Evolutionary conservation across 23 tunicate genomes (phyloP).

Genomic region (Phallusia fumigata): DNA sequence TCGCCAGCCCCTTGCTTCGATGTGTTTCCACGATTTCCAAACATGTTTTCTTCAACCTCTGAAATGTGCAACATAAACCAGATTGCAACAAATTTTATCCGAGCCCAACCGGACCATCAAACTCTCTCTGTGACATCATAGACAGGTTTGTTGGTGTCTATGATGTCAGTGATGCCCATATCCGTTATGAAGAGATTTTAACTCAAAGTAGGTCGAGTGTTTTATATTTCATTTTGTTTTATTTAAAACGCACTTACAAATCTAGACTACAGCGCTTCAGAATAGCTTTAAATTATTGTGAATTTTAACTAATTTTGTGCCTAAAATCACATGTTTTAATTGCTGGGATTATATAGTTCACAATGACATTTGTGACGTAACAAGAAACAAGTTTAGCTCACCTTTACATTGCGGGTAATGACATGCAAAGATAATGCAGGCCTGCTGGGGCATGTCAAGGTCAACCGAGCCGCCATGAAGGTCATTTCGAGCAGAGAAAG

Average conservation of each 20-base stretch:
- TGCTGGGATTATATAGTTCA: background rate
- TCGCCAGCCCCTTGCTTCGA: constrained; percentile 28
- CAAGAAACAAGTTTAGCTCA: background rate
- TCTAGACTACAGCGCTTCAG: too few species aligned
- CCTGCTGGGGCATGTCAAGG: constrained; percentile 7
- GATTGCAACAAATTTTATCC: too few species aligned
- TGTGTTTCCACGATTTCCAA: background rate
- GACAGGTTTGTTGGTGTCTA: background rate
- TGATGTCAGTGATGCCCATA: too few species aligned
- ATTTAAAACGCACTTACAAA: too few species aligned
- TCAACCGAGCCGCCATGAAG: constrained; percentile 1
- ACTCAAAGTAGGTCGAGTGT: too few species aligned
- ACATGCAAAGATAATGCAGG: background rate
- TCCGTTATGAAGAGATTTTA: too few species aligned
- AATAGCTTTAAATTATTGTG: too few species aligned
- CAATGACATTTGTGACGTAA: background rate
- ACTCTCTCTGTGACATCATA: constrained; percentile 7
- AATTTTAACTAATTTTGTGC: too few species aligned
- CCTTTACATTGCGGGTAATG: background rate
- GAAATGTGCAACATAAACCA: too few species aligned
- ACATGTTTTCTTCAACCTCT: background rate
- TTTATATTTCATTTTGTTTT: too few species aligned
- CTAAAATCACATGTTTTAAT: too few species aligned
- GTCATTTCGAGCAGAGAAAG: background rate
- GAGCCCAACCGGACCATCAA: background rate